Base-by-base conservation (phyloP, 2,797 vertebrate species). In the Gymnocypris eckloni region DNA sequence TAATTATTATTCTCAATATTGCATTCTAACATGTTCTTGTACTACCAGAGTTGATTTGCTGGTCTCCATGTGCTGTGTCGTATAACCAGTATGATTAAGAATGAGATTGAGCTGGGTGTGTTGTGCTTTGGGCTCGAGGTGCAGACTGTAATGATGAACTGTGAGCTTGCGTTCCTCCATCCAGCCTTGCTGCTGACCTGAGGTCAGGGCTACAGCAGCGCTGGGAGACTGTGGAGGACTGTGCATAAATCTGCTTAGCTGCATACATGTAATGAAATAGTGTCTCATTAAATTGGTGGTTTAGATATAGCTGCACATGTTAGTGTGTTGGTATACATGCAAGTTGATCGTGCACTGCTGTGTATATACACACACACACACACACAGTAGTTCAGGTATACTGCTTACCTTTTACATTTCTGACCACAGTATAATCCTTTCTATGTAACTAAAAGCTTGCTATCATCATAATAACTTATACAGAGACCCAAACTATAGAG, bases 171-270 rank as follows among this genome's bases (percentile, higher is more conserved):
- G 92, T 87, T 87, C 79, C 54, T 88, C 87, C 89, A 86, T 79
- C 70, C 89, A 93, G 91, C 93, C 93, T 95, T 93, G 92, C 91
- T 87, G 86, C 79, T 37, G 89, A 89, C 84, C 89, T 84, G 83
- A 90, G 93, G 93, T 94, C 94, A 95, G 80, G 92, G 93, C 85
- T 90, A 79, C 89, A 54, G 78, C 83, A 82, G 75, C 73, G 22
- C 48, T 84, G 84, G 81, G 84, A 91, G 67, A 89, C 28, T 33
- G 28, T 33, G 87, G 82, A 54, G 67, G 10, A 75, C 59, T 89
- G 92, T 93, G 92, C 92, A 93, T 94, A 93, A 94, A 95, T 94
- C 91, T 85, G 82, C 84, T 73, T 85, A 87, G 86, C 69, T 82
- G 73, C 79, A 85, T 86, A 77, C 69, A 87, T 82, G 75, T 54